A percentile compares a stretch with the other conserved stretches of the same genome.
phyloP scores from a whole-genome alignment of 1,140 invertebrate genomes.

The Nilaparvata lugens region DNA sequence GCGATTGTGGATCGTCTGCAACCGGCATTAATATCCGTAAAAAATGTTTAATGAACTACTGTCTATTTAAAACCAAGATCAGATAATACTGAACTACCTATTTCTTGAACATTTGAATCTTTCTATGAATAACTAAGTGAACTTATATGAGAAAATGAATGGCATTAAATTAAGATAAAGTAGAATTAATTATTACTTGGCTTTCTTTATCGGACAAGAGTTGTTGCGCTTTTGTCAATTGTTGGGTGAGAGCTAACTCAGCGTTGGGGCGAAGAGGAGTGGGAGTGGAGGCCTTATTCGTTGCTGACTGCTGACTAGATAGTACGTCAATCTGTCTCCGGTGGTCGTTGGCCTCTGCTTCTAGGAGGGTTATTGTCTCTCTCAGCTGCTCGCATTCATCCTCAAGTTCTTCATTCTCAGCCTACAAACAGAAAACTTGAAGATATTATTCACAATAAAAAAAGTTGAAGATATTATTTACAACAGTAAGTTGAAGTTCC shows the following conservation, averaged over 20 bases:
- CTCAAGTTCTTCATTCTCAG: conserved; percentile 21
- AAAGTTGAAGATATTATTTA: no score
- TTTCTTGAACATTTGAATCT: no score
- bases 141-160: no score
- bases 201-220: not conserved
- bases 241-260: not conserved
- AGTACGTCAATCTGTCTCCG: not conserved
- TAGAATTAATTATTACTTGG: conserved; percentile 16
- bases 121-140: no score
- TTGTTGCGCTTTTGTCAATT: conserved; percentile 5
- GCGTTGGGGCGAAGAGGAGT: not conserved
- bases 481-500: no score
- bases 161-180: conserved; percentile 16
- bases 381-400: conserved; percentile 3
- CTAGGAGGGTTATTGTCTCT: not conserved
- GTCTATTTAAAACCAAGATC: no score
- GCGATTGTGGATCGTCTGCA: no score
- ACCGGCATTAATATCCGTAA: no score
- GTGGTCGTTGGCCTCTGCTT: conserved; percentile 8
- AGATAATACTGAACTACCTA: no score
- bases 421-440: not conserved
- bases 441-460: not conserved
- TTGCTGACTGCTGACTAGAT: not conserved
- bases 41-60: no score
- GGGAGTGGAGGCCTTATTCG: not conserved